Conservation (phyloP, 2,113 vertebrate species). For the Myotis brandtii region DNA sequence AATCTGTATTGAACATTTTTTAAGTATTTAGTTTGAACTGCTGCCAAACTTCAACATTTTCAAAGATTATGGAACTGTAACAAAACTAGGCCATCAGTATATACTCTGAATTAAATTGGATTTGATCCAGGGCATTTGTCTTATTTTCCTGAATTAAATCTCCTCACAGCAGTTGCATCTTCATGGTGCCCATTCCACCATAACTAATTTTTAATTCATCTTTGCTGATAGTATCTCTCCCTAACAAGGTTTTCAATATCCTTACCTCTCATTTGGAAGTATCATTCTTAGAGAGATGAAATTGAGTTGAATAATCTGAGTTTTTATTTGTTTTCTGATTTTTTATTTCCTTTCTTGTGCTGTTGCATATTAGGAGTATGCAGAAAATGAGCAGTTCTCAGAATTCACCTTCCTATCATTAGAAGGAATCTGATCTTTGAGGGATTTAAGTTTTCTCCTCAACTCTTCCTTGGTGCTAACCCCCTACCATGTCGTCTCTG, state of each 20-base stretch:
- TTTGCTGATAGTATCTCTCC: neutral
- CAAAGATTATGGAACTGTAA: neutral
- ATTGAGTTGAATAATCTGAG: neutral
- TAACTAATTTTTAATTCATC: neutral
- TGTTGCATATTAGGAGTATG: neutral
- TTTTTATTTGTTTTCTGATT: neutral
- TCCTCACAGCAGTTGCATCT: neutral
- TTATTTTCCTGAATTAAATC: neutral
- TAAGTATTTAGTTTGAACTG: neutral
- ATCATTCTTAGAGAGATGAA: slow-evolving; percentile 38
- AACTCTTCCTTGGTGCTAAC: neutral
- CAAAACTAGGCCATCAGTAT: neutral
- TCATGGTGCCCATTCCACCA: neutral
- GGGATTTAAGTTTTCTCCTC: neutral
- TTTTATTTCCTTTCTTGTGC: neutral
- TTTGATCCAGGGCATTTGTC: neutral
- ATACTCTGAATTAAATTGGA: neutral
- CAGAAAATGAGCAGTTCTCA: neutral
- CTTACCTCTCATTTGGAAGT: neutral
- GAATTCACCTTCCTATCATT: neutral
- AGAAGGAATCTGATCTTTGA: neutral
- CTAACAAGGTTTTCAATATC: neutral
- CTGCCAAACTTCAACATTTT: neutral
- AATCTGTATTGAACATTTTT: neutral
- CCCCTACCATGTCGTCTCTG: neutral